Conservation (phyloP, 1,140 invertebrate genomes). For the Cydia fagiglandana region DNA sequence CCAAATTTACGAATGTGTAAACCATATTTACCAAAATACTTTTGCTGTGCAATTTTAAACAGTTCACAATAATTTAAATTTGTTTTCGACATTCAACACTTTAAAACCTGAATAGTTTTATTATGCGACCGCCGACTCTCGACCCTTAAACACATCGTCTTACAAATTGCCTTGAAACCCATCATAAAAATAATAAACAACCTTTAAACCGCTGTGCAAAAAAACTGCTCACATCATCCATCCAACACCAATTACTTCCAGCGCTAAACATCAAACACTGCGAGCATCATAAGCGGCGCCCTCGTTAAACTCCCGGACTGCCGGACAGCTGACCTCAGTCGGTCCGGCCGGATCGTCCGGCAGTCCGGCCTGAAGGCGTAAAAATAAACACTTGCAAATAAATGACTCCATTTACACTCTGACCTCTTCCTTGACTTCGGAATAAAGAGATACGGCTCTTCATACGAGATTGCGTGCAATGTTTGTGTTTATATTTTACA, state of each 20-base stretch:
- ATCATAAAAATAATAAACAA: constrained; percentile 15
- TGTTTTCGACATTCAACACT: too few species aligned
- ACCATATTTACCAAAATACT: too few species aligned
- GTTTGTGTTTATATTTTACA: constrained; percentile 24
- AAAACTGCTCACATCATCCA: constrained; percentile 15
- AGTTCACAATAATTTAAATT: too few species aligned
- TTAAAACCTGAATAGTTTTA: not conserved
- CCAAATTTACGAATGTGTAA: too few species aligned
- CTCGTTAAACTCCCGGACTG: constrained; percentile 21
- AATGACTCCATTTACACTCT: constrained; percentile 37
- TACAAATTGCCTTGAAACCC: not conserved
- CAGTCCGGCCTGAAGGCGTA: not conserved
- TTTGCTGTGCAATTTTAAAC: too few species aligned
- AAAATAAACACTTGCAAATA: constrained; percentile 50
- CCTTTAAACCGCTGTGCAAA: not conserved
- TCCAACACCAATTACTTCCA: constrained; percentile 14
- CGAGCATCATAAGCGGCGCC: constrained; percentile 7
- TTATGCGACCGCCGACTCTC: not conserved
- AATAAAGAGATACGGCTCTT: constrained; percentile 28
- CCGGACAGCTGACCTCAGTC: constrained; percentile 14
- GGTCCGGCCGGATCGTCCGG: constrained; percentile 22
- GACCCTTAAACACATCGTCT: not conserved
- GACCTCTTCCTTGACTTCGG: constrained; percentile 20
- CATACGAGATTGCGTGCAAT: constrained; percentile 18
- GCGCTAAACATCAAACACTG: constrained; percentile 32